Evolutionary conservation across 2,113 vertebrate genomes (phyloP), one percentile per base, ranked within the genome.

Genomic region (Catharus fuscescens): DNA sequence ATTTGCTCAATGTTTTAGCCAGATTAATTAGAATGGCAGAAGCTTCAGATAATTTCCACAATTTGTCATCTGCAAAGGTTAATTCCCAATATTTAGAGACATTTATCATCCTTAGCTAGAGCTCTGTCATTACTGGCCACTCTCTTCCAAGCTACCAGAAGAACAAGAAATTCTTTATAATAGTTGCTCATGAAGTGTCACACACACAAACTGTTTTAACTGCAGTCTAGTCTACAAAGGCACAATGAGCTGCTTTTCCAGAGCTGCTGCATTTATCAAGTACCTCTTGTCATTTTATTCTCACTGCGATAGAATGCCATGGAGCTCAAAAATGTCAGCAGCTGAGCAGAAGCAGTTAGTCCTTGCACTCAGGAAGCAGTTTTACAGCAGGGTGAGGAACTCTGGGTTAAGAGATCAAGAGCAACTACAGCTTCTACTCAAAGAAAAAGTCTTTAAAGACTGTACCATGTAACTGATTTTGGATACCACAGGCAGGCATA

Each of bases 51-150:
- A 57, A 50, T 83, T 95, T 90, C 64, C 60, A 92, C 40, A 86
- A 84, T 83, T 86, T 54, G 77, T 95, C 86, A 94, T 90, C 72
- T 90, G 53, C 31, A 96, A 95, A 97, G 90, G 92, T 95, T 96
- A 95, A 94, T 78, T 73, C 77, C 57, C 79, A 83, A 77, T 78
- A 72, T 82, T 87, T 80, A 80, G 45, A 80, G 48, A 71, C n/a
- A 92, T 92, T 74, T 78, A 74, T 88, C 72, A 90, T 81, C 64
- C 60, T 78, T 74, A 78, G 90, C 76, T 60, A 79, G 44, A 72
- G 44, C 47, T 74, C 44, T 44, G 2, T 80, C 82, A 45, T 90
- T 86, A 65, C 45, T 54, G 42, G 54, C 32, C n/a, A 21, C 64
- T 72, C 44, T 93, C 52, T 77, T 73, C 59, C 79, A 53, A 90